These are phyloP conservation scores for Neodontobutis hainanensis DNA, from an alignment of 2,113 vertebrate species.

Conservation along the genomic window DNA sequence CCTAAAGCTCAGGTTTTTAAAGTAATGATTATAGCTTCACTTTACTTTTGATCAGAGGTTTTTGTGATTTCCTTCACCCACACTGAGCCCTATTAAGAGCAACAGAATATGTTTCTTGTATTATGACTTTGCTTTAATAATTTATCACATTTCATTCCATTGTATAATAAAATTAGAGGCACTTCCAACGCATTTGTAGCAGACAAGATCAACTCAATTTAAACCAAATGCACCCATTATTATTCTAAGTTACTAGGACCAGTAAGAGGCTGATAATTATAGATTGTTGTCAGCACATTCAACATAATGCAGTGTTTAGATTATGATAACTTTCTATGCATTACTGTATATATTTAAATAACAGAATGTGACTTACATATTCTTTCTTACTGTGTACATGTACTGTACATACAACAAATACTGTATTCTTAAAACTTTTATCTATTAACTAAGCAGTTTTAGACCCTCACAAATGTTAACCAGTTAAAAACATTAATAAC, in stretches of 20 bases:
- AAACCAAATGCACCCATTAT: slow-evolving; percentile 16
- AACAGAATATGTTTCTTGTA: no score
- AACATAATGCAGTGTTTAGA: slow-evolving; percentile 44
- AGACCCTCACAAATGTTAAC: not conserved
- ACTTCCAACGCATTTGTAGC: slow-evolving; percentile 34
- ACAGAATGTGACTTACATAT: slow-evolving; percentile 15
- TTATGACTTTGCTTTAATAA: not conserved
- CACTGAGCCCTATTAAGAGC: not conserved
- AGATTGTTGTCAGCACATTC: slow-evolving; percentile 16
- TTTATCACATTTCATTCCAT: slow-evolving; percentile 54
- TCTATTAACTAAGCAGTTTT: slow-evolving; percentile 15
- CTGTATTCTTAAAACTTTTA: slow-evolving; percentile 19
- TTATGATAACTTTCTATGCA: slow-evolving; percentile 44
- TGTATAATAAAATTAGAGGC: slow-evolving; percentile 12
- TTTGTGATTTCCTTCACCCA: no score
- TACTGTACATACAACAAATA: slow-evolving; percentile 27
- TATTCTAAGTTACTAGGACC: slow-evolving; percentile 52
- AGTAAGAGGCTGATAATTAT: slow-evolving; percentile 43
- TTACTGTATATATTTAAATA: slow-evolving; percentile 30
- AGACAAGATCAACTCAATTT: slow-evolving; percentile 30
- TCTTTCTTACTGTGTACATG: slow-evolving; percentile 6
- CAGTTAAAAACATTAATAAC: not conserved
- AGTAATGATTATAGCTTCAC: no score
- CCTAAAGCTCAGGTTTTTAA: not conserved
- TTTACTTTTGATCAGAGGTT: no score